These are phyloP conservation scores for Anthoscopus minutus DNA, from an alignment of 2,113 vertebrate species.

Conservation along the genomic window DNA sequence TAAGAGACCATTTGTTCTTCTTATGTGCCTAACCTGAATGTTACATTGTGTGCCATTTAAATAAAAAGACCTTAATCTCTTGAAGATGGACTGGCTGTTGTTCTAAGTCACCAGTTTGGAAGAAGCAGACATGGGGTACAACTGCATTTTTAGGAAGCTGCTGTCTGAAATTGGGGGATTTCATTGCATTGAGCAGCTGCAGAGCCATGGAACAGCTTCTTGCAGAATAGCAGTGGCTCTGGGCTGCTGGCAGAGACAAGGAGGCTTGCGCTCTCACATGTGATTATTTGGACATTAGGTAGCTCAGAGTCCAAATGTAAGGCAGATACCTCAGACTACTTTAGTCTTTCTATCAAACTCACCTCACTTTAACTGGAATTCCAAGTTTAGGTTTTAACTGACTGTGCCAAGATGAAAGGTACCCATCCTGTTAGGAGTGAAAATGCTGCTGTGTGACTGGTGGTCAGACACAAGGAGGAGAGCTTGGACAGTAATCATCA, in stretches of 20 bases:
- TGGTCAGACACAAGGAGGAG: not conserved
- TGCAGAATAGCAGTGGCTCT: not conserved
- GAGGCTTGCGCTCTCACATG: not conserved
- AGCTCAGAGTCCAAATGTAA: not conserved
- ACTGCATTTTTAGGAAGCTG: not conserved
- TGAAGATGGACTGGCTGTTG: slow-evolving; percentile 4
- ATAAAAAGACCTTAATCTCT: slow-evolving; percentile 14
- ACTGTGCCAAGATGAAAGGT: not conserved
- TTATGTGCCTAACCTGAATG: slow-evolving; percentile 38
- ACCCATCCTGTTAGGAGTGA: not conserved
- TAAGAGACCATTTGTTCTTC: slow-evolving; percentile 59
- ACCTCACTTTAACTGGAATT: not conserved
- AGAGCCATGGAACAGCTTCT: not conserved
- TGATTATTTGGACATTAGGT: not conserved
- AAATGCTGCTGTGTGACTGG: not conserved
- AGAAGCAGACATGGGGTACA: not conserved
- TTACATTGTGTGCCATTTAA: not conserved
- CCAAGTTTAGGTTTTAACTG: not conserved
- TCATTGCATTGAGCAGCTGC: not conserved
- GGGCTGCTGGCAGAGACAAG: not conserved
- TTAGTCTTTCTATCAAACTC: not conserved
- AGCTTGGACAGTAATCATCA: not conserved
- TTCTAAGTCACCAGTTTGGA: not conserved
- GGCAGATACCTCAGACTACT: not conserved
- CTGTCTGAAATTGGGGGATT: not conserved